Evolutionary conservation across 1,140 invertebrate genomes (phyloP).

Genomic region (Chironomus tepperi): DNA sequence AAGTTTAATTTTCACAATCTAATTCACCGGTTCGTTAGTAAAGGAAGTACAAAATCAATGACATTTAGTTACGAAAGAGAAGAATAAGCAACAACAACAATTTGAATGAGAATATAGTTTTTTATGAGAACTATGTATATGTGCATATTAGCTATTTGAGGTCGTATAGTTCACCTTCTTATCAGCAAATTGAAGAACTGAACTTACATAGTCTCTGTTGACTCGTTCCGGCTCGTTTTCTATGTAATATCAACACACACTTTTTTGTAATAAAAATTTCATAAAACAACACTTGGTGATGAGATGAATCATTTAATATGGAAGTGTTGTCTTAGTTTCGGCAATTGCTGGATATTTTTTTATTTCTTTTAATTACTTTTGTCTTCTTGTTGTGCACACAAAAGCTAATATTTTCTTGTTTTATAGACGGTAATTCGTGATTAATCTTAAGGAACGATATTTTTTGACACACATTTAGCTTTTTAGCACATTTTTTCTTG

Average conservation of each 20-base stretch:
- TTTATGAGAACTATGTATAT: not conserved
- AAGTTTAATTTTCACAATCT: not conserved
- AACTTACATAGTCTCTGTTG: not conserved
- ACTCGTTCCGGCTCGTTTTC: no score
- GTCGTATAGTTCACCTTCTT: conserved; percentile 6
- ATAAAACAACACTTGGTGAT: no score
- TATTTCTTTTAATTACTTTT: no score
- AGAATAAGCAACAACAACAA: not conserved
- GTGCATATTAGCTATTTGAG: not conserved
- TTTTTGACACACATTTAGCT: conserved; percentile 13
- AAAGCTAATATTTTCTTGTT: not conserved
- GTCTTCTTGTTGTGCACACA: no score
- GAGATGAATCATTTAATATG: no score
- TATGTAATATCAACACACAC: no score
- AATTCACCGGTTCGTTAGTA: not conserved
- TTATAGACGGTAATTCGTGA: not conserved
- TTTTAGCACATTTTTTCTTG: not conserved
- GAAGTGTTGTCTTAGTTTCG: no score
- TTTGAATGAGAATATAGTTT: not conserved
- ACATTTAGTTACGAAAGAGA: not conserved
- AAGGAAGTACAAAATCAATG: not conserved
- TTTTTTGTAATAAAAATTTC: no score
- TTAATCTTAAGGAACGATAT: conserved; percentile 1
- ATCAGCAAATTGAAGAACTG: not conserved
- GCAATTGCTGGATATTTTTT: no score